Conservation (phyloP, 2,113 vertebrate species). For the Rousettus leschenaultii region DNA sequence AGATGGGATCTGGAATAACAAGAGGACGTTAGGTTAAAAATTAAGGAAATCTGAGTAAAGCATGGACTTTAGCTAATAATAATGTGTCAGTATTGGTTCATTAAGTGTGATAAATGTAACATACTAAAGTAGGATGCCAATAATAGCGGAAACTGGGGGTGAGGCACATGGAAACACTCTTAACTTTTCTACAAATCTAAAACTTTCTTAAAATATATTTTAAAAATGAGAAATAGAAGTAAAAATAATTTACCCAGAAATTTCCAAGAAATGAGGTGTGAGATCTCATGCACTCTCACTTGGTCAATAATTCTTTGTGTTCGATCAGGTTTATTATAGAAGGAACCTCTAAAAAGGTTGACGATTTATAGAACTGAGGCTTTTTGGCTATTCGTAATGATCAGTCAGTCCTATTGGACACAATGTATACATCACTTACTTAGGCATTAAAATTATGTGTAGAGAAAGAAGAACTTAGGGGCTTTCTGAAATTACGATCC, state of each 20-base stretch:
- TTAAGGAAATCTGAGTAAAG: neutral
- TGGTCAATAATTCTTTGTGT: neutral
- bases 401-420: neutral
- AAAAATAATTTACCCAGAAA: neutral
- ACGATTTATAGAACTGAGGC: neutral
- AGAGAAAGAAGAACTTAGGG: neutral
- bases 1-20: neutral
- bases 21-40: neutral
- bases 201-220: neutral
- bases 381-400: neutral
- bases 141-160: neutral
- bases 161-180: neutral
- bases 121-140: neutral
- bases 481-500: constrained; percentile 18
- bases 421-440: neutral
- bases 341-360: neutral
- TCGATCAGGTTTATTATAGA: neutral
- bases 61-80: neutral
- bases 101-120: neutral
- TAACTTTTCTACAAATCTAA: neutral
- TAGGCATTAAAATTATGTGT: neutral
- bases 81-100: neutral
- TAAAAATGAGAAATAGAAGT: neutral
- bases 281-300: neutral
- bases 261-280: neutral